These are phyloP conservation scores for Neria commutata DNA, from an alignment of 2,888 invertebrate genomes.

Conservation along the genomic window DNA sequence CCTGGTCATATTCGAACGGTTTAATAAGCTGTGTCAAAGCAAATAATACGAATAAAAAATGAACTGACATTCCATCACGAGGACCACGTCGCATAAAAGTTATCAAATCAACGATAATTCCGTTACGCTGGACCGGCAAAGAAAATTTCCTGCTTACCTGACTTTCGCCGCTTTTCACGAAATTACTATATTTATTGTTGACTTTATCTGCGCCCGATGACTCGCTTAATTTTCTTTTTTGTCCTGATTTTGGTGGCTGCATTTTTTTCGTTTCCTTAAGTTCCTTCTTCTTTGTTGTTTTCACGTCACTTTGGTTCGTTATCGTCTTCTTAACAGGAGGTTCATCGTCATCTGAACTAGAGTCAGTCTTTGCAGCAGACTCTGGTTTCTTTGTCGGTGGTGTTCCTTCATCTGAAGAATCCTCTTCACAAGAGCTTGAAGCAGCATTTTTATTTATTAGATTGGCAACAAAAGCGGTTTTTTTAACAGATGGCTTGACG, in stretches of 20 bases:
- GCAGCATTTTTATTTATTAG: constrained; percentile 57
- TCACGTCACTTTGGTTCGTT: constrained; percentile 28
- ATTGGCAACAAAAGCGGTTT: constrained; percentile 37
- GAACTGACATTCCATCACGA: constrained; percentile 11
- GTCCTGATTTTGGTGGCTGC: constrained; percentile 35
- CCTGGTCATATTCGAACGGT: no score
- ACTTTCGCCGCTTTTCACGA: constrained; percentile 68
- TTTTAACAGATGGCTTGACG: constrained; percentile 46
- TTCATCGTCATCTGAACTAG: constrained; percentile 56
- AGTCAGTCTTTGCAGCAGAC: constrained; percentile 1
- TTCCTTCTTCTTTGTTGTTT: constrained; percentile 2
- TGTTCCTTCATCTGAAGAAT: constrained; percentile 40
- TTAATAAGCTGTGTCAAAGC: constrained; percentile 6
- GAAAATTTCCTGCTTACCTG: constrained; percentile 39
- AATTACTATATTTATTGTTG: constrained; percentile 72
- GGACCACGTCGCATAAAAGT: constrained; percentile 10
- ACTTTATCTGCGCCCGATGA: constrained; percentile 37
- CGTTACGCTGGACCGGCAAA: no score
- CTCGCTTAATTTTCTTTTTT: constrained; percentile 62
- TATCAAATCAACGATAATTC: no score
- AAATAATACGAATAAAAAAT: constrained; percentile 7
- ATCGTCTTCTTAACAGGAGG: constrained; percentile 55
- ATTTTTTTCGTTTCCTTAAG: constrained; percentile 5
- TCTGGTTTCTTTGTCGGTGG: constrained; percentile 40
- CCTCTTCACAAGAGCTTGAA: constrained; percentile 60